phyloP scores from a whole-genome alignment of 2,797 vertebrate genomes.

The Calcarius lapponicus region DNA sequence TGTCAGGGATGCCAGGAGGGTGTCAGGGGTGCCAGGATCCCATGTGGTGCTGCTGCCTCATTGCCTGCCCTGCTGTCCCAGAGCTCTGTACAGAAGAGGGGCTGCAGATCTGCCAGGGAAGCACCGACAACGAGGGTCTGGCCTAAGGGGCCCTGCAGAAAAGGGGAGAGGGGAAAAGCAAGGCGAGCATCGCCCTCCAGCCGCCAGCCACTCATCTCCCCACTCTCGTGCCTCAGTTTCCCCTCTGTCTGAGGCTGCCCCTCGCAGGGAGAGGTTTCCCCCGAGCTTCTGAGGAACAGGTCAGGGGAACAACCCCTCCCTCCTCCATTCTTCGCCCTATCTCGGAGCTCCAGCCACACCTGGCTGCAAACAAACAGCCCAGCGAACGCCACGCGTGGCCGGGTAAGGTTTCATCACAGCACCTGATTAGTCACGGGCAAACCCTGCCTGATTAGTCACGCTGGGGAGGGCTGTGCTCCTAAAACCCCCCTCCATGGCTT shows the following conservation, averaged over 20 bases:
- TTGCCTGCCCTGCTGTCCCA: rapidly evolving
- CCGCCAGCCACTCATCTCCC: rapidly evolving
- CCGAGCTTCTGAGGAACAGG: background rate
- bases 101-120: background rate
- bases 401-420: slow-evolving; percentile 5
- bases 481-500: background rate
- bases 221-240: background rate
- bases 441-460: slow-evolving; percentile 11
- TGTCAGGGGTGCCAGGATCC: background rate
- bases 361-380: background rate
- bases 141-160: background rate
- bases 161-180: background rate
- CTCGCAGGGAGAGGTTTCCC: background rate
- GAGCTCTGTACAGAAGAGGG: background rate
- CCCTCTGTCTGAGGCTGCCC: background rate
- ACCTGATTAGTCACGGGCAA: slow-evolving; percentile 11
- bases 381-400: background rate
- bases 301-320: background rate
- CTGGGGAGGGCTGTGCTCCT: background rate
- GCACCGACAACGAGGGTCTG: rapidly evolving
- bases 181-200: background rate
- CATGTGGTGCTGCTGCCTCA: rapidly evolving
- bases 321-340: background rate
- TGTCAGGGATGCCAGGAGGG: no score
- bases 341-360: background rate